Evolutionary conservation across 2,888 invertebrate species (phyloP).

Genomic region (Molorchus minor): DNA sequence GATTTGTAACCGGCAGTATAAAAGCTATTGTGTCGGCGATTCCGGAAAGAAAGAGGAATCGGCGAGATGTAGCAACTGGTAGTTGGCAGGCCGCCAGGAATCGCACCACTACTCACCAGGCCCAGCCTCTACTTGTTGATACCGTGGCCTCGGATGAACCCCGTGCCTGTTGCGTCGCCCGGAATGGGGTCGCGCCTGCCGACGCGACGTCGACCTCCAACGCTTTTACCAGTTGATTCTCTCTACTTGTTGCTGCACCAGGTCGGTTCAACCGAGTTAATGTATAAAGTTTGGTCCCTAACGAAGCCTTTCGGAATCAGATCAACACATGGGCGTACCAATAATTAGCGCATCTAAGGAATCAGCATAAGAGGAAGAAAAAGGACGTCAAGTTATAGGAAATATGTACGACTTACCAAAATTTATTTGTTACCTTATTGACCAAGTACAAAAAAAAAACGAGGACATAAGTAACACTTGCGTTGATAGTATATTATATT

Average conservation of each 20-base stretch:
- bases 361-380: no score
- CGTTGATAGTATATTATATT: no score
- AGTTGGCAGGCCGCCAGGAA: conserved; percentile 21
- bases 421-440: no score
- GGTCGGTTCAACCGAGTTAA: no score
- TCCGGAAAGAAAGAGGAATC: conserved; percentile 23
- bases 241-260: conserved; percentile 27
- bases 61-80: conserved; percentile 19
- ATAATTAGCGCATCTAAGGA: no score
- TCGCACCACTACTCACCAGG: conserved; percentile 15
- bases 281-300: no score
- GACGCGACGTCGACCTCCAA: neutral
- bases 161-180: conserved; percentile 17
- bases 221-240: conserved; percentile 22
- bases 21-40: conserved; percentile 25
- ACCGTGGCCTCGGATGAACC: conserved; percentile 14
- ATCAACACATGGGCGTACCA: no score
- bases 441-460: no score
- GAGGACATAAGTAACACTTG: no score
- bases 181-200: neutral
- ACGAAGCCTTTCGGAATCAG: no score
- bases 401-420: no score
- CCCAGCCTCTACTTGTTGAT: conserved; percentile 27
- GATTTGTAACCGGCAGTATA: conserved; percentile 25
- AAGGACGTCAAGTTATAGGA: no score